Conservation (phyloP, 2,797 vertebrate species). For the Enteromius fasciolatus region DNA sequence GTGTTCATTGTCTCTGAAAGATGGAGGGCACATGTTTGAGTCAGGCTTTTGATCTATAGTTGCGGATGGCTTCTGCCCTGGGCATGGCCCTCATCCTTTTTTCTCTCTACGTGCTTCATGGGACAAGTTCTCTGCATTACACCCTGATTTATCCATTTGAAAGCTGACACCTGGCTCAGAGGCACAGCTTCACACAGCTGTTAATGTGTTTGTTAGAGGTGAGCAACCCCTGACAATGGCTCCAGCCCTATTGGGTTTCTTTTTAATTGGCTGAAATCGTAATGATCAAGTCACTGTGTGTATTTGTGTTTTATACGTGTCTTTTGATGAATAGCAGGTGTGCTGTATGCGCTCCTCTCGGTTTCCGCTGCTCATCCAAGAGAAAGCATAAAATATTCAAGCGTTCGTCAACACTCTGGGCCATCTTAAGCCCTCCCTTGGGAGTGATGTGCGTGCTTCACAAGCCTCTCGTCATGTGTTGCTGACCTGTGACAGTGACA, state of each 20-base stretch:
- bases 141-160: slow-evolving; percentile 41
- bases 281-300: slow-evolving; percentile 6
- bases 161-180: slow-evolving; percentile 45
- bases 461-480: slow-evolving; percentile 38
- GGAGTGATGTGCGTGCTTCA: slow-evolving; percentile 43
- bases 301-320: slow-evolving; percentile 12
- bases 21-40: slow-evolving; percentile 31
- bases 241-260: slow-evolving; percentile 40
- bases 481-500: slow-evolving; percentile 46
- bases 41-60: slow-evolving; percentile 35
- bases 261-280: slow-evolving; percentile 52
- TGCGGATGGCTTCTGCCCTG: slow-evolving; percentile 26
- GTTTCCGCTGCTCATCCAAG: slow-evolving; percentile 31
- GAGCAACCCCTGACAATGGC: slow-evolving; percentile 33
- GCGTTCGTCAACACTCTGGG: slow-evolving; percentile 45
- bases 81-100: slow-evolving; percentile 30
- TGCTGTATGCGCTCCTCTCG: slow-evolving; percentile 25
- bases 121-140: slow-evolving; percentile 41
- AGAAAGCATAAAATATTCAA: slow-evolving; percentile 52
- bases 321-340: slow-evolving; percentile 17
- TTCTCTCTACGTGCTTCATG: slow-evolving; percentile 18
- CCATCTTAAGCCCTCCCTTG: slow-evolving; percentile 42
- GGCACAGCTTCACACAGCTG: slow-evolving; percentile 42
- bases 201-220: slow-evolving; percentile 35
- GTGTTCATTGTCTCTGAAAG: slow-evolving; percentile 32